Evolutionary conservation across 2,797 vertebrate genomes (phyloP), one percentile per base, ranked within the genome.

Genomic region (Calcarius lapponicus): DNA sequence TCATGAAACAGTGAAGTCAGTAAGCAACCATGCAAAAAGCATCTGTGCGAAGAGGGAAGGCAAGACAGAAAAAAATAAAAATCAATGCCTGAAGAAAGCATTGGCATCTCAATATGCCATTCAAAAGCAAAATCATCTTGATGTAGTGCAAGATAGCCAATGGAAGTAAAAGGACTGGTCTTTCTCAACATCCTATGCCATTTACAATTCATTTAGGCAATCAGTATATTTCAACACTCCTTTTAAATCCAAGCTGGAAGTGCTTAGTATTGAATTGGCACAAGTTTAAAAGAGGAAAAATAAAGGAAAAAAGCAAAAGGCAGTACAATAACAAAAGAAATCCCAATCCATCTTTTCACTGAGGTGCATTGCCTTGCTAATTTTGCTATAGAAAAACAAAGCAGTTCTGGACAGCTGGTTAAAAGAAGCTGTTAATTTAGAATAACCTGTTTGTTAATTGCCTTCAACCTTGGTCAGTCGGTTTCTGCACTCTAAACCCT

Each of bases 401-500:
- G 72, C 51, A 54, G n/a, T 66, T 86, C 69, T 92, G 72, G 82
- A 92, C 96, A 97, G 92, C 95, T 98, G 96, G 86, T 92, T 93
- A 96, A 97, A 97, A 96, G 88, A 80, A 91, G 69, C 72, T 96
- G 92, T 97, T 98, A 96, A 98, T 98, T 98, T 98, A 96, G 97
- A 97, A 94, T 97, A 98, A 98, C 97, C 97, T 97, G 83, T 97
- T 98, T 97, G 96, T 97, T 98, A 98, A 98, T 98, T 98, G 98
- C 97, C 96, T 98, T 98, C 97, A 98, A 97, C 97, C 95, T 95
- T 96, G 97, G 98, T 97, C 96, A 97, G 95, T 96, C 93, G 53
- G 94, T 89, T 98, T 90, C 96, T 97, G 96, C 93, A 96, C 96
- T 97, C 90, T 90, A 94, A 97, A 97, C 96, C 92, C 97, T 97